Conservation (phyloP, 2,888 invertebrate species). For the Acleris holmiana region DNA sequence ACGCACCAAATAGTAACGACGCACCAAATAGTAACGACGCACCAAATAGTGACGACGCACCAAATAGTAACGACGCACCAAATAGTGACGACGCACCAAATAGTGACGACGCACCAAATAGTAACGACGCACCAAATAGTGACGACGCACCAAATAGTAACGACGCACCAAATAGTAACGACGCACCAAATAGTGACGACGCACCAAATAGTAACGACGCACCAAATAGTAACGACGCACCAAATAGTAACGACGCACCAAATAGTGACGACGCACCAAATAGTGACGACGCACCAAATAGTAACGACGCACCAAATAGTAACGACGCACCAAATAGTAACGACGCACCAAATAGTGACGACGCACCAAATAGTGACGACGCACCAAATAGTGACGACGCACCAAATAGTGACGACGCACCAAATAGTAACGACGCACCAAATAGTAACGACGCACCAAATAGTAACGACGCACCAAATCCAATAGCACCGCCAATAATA, state of each 20-base stretch:
- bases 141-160: too few relatives aligned
- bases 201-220: constrained; percentile 13
- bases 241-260: constrained; percentile 15
- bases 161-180: constrained; percentile 15
- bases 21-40: constrained; percentile 13
- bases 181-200: too few relatives aligned
- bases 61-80: constrained; percentile 15
- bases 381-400: constrained; percentile 12
- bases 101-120: constrained; percentile 15
- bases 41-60: too few relatives aligned
- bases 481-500: constrained; percentile 25
- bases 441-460: too few relatives aligned
- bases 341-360: too few relatives aligned
- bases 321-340: constrained; percentile 15
- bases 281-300: constrained; percentile 15
- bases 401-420: too few relatives aligned
- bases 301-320: constrained; percentile 9
- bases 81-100: too few relatives aligned
- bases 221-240: too few relatives aligned
- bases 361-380: too few relatives aligned
- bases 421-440: constrained; percentile 15
- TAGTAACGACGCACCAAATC: constrained; percentile 11
- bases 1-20: too few relatives aligned
- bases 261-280: too few relatives aligned
- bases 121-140: constrained; percentile 9